These are phyloP conservation scores for Phodopus roborovskii DNA, from an alignment of 2,113 vertebrate species.

Conservation along the genomic window DNA sequence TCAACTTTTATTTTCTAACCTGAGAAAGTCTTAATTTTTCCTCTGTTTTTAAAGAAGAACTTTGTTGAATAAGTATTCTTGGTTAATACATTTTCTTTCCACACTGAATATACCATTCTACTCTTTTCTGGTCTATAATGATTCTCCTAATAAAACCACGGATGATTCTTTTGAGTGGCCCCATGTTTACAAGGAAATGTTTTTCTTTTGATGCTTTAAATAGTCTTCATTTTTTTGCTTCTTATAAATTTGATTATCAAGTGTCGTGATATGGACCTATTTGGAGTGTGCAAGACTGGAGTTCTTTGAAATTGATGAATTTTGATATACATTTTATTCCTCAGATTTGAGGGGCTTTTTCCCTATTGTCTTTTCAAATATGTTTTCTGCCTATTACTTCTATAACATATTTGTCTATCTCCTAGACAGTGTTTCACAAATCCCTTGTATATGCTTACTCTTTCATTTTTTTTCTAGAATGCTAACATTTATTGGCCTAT, in stretches of 20 bases:
- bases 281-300: background rate
- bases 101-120: background rate
- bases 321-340: background rate
- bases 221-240: slow-evolving; percentile 1
- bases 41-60: background rate
- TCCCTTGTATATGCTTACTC: background rate
- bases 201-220: slow-evolving; percentile 28
- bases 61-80: background rate
- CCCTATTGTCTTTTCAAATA: background rate
- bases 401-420: background rate
- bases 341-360: background rate
- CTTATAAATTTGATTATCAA: background rate
- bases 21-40: background rate
- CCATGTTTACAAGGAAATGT: background rate
- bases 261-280: background rate
- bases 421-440: background rate
- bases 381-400: background rate
- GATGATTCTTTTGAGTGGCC: background rate
- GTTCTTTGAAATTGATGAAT: background rate
- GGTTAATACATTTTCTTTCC: background rate
- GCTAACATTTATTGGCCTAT: background rate
- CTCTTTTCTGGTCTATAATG: background rate
- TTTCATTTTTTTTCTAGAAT: background rate
- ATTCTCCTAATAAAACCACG: slow-evolving; percentile 12
- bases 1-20: background rate